Conservation (phyloP, 2,113 vertebrate genomes). For the Rousettus leschenaultii region DNA sequence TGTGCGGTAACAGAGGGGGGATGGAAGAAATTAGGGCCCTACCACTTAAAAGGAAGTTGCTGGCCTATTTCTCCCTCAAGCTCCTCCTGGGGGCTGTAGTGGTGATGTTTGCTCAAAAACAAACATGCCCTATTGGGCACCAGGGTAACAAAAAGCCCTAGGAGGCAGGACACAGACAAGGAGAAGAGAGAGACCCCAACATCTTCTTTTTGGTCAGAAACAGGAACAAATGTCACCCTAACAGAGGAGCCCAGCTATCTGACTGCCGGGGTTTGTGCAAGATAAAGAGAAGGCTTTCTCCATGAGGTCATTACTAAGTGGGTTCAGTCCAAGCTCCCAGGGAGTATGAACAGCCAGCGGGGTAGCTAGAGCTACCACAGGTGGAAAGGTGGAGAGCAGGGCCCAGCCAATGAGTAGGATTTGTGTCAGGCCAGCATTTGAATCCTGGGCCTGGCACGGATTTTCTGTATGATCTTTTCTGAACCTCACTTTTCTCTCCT, state of each 20-base stretch:
- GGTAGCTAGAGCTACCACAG: background rate
- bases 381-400: background rate
- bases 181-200: background rate
- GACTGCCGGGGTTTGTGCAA: background rate
- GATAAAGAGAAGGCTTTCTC: background rate
- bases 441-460: background rate
- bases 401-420: background rate
- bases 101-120: background rate
- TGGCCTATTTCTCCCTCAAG: background rate
- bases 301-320: background rate
- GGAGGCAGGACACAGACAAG: background rate
- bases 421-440: background rate
- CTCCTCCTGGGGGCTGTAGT: background rate
- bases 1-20: background rate
- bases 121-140: background rate
- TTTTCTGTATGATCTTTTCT: background rate
- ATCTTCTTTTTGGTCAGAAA: background rate
- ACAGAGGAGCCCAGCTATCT: background rate
- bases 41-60: background rate
- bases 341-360: background rate
- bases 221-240: background rate
- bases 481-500: background rate
- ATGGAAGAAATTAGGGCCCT: background rate
- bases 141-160: background rate
- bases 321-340: background rate